Conservation (phyloP, 2,113 vertebrate species). For the Sorex fumeus region DNA sequence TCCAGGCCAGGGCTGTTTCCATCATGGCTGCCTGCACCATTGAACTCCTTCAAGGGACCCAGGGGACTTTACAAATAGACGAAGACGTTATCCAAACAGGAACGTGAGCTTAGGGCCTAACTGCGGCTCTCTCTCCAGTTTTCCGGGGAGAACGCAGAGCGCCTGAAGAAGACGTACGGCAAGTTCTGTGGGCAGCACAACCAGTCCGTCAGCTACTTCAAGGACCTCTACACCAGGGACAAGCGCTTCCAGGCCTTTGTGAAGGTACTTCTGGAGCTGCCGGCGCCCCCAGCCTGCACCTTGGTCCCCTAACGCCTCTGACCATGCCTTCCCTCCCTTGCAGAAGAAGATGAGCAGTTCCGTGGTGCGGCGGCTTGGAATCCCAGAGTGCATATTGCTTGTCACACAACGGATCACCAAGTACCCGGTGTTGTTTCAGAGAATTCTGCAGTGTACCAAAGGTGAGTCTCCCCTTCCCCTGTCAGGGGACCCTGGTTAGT, state of each 20-base stretch:
- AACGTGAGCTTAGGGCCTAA: not conserved
- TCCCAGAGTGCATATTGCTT: conserved; percentile 97
- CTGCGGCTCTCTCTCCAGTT: conserved; percentile 89
- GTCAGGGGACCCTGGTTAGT: not conserved
- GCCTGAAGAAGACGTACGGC: conserved; percentile 95
- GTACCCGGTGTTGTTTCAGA: conserved; percentile 96
- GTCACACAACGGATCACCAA: conserved; percentile 99
- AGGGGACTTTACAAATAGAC: not conserved
- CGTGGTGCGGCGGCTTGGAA: conserved; percentile 94
- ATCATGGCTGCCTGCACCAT: not conserved
- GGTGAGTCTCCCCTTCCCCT: conserved; percentile 86
- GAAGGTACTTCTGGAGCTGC: conserved; percentile 88
- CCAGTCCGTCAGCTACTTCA: conserved; percentile 96
- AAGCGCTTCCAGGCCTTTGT: conserved; percentile 97
- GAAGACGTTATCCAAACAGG: not conserved
- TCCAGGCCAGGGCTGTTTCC: not conserved
- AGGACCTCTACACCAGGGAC: conserved; percentile 95
- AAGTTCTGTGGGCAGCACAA: conserved; percentile 98
- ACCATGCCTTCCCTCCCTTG: conserved; percentile 50
- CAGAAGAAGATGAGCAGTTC: conserved; percentile 98
- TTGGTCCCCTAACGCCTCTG: not conserved
- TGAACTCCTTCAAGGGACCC: not conserved
- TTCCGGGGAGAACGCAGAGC: conserved; percentile 93
- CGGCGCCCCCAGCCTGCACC: not conserved
- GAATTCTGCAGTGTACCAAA: conserved; percentile 96